phyloP scores from a whole-genome alignment of 2,797 vertebrate species.

The Enteromius thamalakanensis region DNA sequence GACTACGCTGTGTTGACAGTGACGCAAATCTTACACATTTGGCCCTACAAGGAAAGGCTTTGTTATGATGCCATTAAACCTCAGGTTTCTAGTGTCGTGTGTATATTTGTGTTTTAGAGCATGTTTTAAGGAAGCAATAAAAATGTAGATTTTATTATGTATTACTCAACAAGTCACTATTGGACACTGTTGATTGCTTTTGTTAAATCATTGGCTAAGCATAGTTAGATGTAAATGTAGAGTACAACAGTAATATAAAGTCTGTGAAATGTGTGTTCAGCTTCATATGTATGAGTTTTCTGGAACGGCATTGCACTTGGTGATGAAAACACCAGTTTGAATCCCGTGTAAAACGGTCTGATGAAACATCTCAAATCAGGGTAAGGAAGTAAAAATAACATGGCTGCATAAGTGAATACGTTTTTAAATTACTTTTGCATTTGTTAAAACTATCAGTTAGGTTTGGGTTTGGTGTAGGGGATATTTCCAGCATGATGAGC shows the following conservation, averaged over 20 bases:
- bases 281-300: too few species aligned
- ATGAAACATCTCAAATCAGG: too few species aligned
- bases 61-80: conserved; percentile 42
- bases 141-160: neutral
- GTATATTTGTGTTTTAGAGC: neutral
- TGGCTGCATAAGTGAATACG: too few species aligned
- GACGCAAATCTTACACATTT: conserved; percentile 37
- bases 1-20: conserved; percentile 46
- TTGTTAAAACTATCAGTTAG: too few species aligned
- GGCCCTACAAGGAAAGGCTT: conserved; percentile 9
- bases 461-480: too few species aligned
- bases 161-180: neutral
- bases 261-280: too few species aligned
- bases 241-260: neutral
- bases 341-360: too few species aligned
- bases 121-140: neutral
- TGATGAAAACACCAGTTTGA: too few species aligned
- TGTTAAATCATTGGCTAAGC: neutral
- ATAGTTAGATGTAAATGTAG: neutral
- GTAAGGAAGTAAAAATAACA: too few species aligned
- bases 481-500: too few species aligned
- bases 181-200: neutral
- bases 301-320: too few species aligned
- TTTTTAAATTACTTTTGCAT: too few species aligned
- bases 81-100: conserved; percentile 1